Evolutionary conservation across 2,797 vertebrate species (phyloP), one percentile per base, ranked within the genome.

Genomic region (Leptodactylus fallax): DNA sequence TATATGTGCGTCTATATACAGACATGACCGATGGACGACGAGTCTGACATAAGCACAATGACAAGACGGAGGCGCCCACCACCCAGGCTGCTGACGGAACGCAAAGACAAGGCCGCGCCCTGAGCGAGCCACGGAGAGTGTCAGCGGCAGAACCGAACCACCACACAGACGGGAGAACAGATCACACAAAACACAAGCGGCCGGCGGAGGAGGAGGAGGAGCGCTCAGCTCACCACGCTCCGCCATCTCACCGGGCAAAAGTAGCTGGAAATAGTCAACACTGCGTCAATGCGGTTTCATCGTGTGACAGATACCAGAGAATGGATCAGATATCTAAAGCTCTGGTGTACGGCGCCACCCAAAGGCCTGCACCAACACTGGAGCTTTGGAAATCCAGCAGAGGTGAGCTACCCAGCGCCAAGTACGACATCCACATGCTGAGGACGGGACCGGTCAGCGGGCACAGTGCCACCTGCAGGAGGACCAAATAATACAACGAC

Each of bases 1-100:
- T 87, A 51, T 61, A 76, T 27, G 77, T 58, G 25, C 25, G 19
- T n/a, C 36, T 71, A 60, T 55, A 84, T 65, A 74, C n/a, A 55
- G 49, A 51, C 23, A 12, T 27, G 60, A 36, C 1, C 2, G 21
- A 53, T n/a, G 80, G 63, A 67, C 36, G 8, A 45, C 69, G 3
- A 45, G 69, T 72, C 69, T 47, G 69, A 72, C 69, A 71, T 45
- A 13, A 45, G 67, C 67, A 71, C 67, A 36, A 16, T 7, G 67
- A 71, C 65, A 16, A 27, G 13, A 71, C 27, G 19, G 27, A 47
- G 27, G 36, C 17, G 63, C 14, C 56, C 16, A 19, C 56, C 36
- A 4, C 36, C 36, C 36, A 36, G 36, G 36, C 36, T 36, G 36
- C 36, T 36, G 36, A 36, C 36, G 36, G 36, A 36, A 36, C 36